These are phyloP conservation scores for Triplophysa rosa DNA, from an alignment of 2,113 vertebrate genomes.

Conservation along the genomic window DNA sequence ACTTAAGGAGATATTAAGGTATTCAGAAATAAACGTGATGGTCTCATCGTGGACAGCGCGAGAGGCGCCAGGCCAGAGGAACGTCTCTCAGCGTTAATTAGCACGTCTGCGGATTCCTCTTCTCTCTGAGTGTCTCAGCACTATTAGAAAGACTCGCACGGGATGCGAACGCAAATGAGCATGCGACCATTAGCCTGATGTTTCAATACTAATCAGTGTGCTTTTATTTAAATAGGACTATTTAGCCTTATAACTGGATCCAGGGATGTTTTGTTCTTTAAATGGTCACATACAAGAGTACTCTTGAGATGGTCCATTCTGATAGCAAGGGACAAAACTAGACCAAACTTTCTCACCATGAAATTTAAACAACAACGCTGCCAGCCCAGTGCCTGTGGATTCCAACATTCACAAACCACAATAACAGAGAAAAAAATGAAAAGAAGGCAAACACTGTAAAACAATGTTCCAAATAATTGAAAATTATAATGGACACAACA, in stretches of 20 bases:
- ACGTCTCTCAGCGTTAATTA: constrained; percentile 77
- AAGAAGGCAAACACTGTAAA: too few species aligned
- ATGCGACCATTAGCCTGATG: constrained; percentile 14
- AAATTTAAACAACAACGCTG: too few species aligned
- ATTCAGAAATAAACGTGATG: constrained; percentile 86
- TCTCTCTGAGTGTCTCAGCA: constrained; percentile 64
- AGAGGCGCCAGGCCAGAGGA: constrained; percentile 81
- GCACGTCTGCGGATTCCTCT: constrained; percentile 73
- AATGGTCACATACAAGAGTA: too few species aligned
- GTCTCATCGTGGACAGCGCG: constrained; percentile 82
- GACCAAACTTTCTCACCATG: too few species aligned
- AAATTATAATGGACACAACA: too few species aligned
- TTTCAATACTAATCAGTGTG: neutral
- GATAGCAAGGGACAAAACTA: too few species aligned
- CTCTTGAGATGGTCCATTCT: too few species aligned
- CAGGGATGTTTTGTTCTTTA: too few species aligned
- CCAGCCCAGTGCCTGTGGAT: too few species aligned
- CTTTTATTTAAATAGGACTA: neutral
- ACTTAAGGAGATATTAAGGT: constrained; percentile 95
- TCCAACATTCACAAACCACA: too few species aligned
- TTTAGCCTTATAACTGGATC: neutral
- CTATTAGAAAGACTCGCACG: constrained; percentile 58
- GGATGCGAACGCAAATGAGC: constrained; percentile 65
- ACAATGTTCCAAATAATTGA: too few species aligned
- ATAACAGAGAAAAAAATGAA: too few species aligned